Conservation (phyloP, 1,140 invertebrate species). For the Laupala kohalensis region DNA sequence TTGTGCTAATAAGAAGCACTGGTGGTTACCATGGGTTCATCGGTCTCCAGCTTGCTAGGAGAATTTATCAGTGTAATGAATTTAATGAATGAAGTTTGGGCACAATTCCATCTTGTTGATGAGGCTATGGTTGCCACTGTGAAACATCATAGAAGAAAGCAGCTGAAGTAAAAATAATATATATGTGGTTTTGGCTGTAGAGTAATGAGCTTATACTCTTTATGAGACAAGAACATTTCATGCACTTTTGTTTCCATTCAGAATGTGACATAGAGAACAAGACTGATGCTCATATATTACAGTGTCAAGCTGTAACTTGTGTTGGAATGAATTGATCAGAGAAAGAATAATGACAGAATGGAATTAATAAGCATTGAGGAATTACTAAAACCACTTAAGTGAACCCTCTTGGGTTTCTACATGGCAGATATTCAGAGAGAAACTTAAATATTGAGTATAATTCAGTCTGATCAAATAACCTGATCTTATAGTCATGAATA, state of each 20-base stretch:
- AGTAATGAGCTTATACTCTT: neutral
- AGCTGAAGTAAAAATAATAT: neutral
- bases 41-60: conserved; percentile 6
- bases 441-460: too few relatives aligned
- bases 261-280: neutral
- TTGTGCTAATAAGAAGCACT: conserved; percentile 7
- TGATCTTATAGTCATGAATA: neutral
- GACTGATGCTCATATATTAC: neutral
- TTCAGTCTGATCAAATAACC: too few relatives aligned
- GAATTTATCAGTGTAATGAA: too few relatives aligned
- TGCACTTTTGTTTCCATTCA: neutral
- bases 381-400: too few relatives aligned
- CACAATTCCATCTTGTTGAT: neutral
- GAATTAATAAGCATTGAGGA: neutral
- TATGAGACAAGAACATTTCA: neutral
- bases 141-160: neutral
- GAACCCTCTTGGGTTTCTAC: too few relatives aligned
- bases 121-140: neutral
- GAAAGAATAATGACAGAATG: neutral
- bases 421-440: too few relatives aligned
- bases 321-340: neutral
- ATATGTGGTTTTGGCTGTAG: neutral
- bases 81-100: too few relatives aligned
- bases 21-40: conserved; percentile 9
- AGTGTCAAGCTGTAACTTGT: neutral